Conservation (phyloP, 2,888 invertebrate genomes). For the Zygothrica quintamaculata region DNA sequence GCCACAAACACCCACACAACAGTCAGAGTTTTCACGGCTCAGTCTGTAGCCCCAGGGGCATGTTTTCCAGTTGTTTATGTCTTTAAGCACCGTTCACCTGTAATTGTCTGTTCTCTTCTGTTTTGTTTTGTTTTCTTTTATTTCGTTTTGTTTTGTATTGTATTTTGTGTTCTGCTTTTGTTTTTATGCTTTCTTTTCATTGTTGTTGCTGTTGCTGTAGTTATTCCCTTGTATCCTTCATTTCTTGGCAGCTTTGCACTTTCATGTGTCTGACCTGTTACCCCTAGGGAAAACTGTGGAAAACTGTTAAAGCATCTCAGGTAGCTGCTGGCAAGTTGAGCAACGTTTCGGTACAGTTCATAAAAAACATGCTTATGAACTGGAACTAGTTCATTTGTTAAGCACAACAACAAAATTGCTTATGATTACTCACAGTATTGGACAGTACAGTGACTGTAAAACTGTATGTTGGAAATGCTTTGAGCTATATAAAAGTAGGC, state of each 20-base stretch:
- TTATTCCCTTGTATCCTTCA: not conserved
- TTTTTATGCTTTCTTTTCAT: slow-evolving; percentile 4
- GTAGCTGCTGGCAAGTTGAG: not conserved
- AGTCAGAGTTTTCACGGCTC: slow-evolving; percentile 10
- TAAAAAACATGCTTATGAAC: not conserved
- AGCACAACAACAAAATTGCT: not conserved
- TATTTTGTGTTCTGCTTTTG: slow-evolving; percentile 4
- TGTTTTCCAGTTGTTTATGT: slow-evolving; percentile 59
- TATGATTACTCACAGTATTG: not conserved
- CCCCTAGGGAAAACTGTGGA: slow-evolving; percentile 22
- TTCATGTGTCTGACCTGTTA: slow-evolving; percentile 34
- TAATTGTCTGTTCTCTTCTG: slow-evolving; percentile 54
- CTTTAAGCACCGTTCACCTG: slow-evolving; percentile 68
- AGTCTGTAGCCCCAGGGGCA: slow-evolving; percentile 46
- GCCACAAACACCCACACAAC: slow-evolving; percentile 6
- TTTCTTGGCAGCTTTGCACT: slow-evolving; percentile 37
- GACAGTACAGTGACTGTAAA: not conserved
- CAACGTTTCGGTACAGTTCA: slow-evolving; percentile 13
- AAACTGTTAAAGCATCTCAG: too few relatives aligned
- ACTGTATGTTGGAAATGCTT: too few relatives aligned
- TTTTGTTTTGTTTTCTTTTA: slow-evolving; percentile 10
- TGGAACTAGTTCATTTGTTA: not conserved
- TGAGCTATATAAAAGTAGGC: too few relatives aligned
- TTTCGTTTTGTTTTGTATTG: slow-evolving; percentile 28
- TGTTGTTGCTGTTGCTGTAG: too few relatives aligned